Percentiles rank a stretch among this genome's conserved stretches.
Evolutionary conservation across 2,888 invertebrate species (phyloP).

Genomic region (Drosophila diplacantha): DNA sequence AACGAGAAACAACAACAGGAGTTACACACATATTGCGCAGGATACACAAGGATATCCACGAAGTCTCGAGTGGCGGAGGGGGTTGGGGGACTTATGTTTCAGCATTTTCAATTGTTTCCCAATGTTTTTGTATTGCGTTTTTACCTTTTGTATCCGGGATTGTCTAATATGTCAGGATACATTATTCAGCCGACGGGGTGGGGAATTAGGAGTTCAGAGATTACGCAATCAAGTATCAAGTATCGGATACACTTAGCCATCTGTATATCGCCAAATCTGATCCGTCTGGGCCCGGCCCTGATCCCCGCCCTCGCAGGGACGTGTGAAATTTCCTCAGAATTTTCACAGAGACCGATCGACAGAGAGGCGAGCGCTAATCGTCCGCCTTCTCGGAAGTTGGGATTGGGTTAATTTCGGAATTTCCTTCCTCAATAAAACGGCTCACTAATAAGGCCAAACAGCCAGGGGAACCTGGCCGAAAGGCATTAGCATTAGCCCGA

Average conservation of each 20-base stretch:
- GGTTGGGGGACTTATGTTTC: conserved; percentile 60
- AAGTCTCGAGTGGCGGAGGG: conserved; percentile 24
- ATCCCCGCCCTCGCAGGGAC: conserved; percentile 50
- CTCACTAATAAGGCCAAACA: conserved; percentile 65
- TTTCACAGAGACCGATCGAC: conserved; percentile 48
- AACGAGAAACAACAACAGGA: conserved; percentile 47
- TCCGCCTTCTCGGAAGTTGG: conserved; percentile 56
- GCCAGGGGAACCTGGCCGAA: conserved; percentile 37
- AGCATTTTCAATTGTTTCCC: conserved; percentile 68
- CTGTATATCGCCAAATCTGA: conserved; percentile 48
- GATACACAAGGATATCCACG: conserved; percentile 52
- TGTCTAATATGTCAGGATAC: conserved; percentile 56
- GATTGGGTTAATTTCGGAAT: conserved; percentile 59
- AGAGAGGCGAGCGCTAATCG: conserved; percentile 45
- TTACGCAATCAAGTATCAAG: conserved; percentile 55
- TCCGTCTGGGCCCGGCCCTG: conserved; percentile 22
- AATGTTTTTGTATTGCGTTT: conserved; percentile 67
- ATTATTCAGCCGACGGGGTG: conserved; percentile 18
- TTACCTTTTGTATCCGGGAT: conserved; percentile 55
- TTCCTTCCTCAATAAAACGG: conserved; percentile 57
- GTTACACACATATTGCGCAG: conserved; percentile 58
- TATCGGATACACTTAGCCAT: conserved; percentile 40
- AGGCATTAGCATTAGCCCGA: conserved; percentile 65
- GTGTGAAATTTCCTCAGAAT: conserved; percentile 71
- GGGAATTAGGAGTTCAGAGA: conserved; percentile 54